Conservation (phyloP, 2,888 invertebrate genomes). For the Tethea ocularis region DNA sequence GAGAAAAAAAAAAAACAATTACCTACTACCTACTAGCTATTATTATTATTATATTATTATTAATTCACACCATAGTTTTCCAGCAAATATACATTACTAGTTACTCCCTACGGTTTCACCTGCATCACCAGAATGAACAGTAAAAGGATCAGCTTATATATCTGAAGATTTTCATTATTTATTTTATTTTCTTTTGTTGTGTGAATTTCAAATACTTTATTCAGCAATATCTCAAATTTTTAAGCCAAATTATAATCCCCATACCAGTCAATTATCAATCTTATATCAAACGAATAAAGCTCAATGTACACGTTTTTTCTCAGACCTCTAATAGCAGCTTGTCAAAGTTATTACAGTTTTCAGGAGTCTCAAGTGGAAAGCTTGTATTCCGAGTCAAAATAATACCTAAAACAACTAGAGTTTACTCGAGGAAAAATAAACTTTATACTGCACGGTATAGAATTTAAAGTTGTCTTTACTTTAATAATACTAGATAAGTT, state of each 20-base stretch:
- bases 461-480: background rate
- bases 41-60: too few relatives aligned
- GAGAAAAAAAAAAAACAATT: too few relatives aligned
- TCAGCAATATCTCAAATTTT: background rate
- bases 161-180: too few relatives aligned
- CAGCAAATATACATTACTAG: too few relatives aligned
- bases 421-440: background rate
- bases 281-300: background rate
- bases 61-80: too few relatives aligned
- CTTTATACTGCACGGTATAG: background rate
- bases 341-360: background rate
- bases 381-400: slow-evolving; percentile 1
- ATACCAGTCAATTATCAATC: background rate
- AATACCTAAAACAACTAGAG: background rate
- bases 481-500: background rate
- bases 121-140: too few relatives aligned
- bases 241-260: background rate
- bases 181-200: background rate
- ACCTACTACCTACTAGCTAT: too few relatives aligned
- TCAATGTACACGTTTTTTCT: background rate
- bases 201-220: background rate
- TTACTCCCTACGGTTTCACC: too few relatives aligned
- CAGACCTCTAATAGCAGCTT: background rate
- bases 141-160: too few relatives aligned
- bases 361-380: background rate